Conservation (phyloP, 2,113 vertebrate genomes). For the Eubucco bourcierii region DNA sequence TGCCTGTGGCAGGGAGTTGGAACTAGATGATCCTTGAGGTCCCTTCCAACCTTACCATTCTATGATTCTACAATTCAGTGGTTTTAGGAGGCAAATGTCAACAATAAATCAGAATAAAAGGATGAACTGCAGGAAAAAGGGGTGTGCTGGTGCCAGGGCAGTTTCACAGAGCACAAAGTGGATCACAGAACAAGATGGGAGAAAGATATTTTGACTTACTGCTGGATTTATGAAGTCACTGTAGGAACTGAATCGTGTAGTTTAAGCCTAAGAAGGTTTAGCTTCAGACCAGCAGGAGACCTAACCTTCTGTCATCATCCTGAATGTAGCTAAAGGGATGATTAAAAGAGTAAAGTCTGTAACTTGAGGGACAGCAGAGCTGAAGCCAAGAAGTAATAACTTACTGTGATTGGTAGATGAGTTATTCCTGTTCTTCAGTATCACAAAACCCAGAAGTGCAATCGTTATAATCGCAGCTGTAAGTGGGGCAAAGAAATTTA, state of each 20-base stretch:
- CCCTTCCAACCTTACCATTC: too few relatives aligned
- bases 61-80: neutral
- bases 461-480: constrained; percentile 2
- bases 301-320: neutral
- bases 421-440: constrained; percentile 22
- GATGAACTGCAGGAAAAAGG: neutral
- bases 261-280: neutral
- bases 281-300: neutral
- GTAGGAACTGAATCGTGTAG: neutral
- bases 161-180: neutral
- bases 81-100: neutral
- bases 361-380: neutral
- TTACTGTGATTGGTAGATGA: constrained; percentile 42
- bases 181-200: neutral
- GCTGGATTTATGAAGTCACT: neutral
- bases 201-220: neutral
- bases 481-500: constrained; percentile 27
- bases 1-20: too few relatives aligned
- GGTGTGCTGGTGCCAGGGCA: neutral
- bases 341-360: neutral
- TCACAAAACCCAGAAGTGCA: neutral
- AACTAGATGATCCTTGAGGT: too few relatives aligned
- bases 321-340: neutral
- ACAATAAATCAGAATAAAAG: neutral
- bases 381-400: constrained; percentile 2